These are phyloP conservation scores for Pagetopsis macropterus DNA, from an alignment of 2,797 vertebrate genomes.

Conservation along the genomic window DNA sequence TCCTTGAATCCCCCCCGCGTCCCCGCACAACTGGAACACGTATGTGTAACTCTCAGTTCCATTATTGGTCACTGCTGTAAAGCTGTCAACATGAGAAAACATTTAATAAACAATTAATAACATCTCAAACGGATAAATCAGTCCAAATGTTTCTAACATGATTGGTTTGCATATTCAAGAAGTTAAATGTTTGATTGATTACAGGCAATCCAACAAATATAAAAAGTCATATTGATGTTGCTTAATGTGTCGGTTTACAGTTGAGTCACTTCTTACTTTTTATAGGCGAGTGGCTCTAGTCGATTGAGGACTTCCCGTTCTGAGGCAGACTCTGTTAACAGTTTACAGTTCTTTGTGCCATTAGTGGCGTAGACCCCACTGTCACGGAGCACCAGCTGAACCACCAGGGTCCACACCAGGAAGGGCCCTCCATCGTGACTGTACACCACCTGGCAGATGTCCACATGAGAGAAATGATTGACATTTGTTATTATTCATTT, in stretches of 20 bases:
- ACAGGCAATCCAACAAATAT: conserved; percentile 9
- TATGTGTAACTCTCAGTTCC: conserved; percentile 83
- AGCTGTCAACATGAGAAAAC: conserved; percentile 64
- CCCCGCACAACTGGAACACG: conserved; percentile 89
- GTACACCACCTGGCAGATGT: conserved; percentile 50
- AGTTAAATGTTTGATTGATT: not conserved
- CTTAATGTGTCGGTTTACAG: not conserved
- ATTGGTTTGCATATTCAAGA: not conserved
- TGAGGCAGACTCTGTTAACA: conserved; percentile 7
- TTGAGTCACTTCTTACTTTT: conserved; percentile 68
- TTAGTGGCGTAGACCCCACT: conserved; percentile 43
- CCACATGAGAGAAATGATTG: not conserved
- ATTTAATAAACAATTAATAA: conserved; percentile 9
- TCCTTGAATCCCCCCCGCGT: conserved; percentile 75
- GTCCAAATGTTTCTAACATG: not conserved
- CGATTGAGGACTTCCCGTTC: conserved; percentile 60
- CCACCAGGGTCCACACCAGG: conserved; percentile 62
- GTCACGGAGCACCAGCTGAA: conserved; percentile 69
- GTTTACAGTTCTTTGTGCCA: conserved; percentile 67
- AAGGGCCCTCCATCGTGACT: conserved; percentile 21
- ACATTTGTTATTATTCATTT: not conserved
- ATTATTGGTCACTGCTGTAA: conserved; percentile 24
- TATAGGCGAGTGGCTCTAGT: conserved; percentile 74
- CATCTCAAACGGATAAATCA: not conserved
- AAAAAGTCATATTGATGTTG: not conserved